A percentile compares a stretch with the other conserved stretches of the same genome.
These are phyloP conservation scores for Oncorhynchus clarkii DNA, from an alignment of 2,113 vertebrate species.

Conservation along the genomic window DNA sequence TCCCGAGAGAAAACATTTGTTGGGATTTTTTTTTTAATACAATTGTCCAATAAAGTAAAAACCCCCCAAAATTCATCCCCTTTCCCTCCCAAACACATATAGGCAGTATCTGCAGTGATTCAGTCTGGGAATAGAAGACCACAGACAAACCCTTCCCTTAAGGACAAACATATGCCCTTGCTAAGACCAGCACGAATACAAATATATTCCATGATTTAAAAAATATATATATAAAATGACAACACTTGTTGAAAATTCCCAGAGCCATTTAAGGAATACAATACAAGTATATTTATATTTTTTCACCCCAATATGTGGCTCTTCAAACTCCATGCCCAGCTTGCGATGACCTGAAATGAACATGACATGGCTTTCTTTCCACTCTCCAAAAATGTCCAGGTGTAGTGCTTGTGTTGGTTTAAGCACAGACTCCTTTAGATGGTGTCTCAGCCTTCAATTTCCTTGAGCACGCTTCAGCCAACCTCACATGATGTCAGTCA, in stretches of 20 bases:
- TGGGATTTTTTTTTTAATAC: conserved; percentile 49
- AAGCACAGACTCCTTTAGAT: conserved; percentile 32
- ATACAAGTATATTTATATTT: conserved; percentile 44
- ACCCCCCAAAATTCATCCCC: conserved; percentile 50
- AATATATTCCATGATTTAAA: conserved; percentile 56
- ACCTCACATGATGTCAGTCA: conserved; percentile 45
- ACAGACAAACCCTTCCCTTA: conserved; percentile 53
- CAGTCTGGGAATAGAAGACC: conserved; percentile 61
- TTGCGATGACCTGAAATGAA: conserved; percentile 35
- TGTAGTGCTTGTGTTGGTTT: conserved; percentile 45
- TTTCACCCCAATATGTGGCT: conserved; percentile 32
- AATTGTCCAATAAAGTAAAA: conserved; percentile 72
- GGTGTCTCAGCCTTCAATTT: conserved; percentile 33
- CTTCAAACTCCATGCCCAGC: conserved; percentile 27
- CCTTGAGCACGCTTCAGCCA: conserved; percentile 43
- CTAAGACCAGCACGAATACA: conserved; percentile 56
- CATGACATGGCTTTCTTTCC: conserved; percentile 42
- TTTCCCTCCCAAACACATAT: conserved; percentile 59
- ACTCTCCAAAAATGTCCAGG: conserved; percentile 43
- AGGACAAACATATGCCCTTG: conserved; percentile 47
- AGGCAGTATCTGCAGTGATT: conserved; percentile 66
- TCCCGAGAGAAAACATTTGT: no score
- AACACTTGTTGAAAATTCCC: conserved; percentile 36
- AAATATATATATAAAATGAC: conserved; percentile 46
- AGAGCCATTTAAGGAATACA: conserved; percentile 35